A percentile compares a stretch with the other conserved stretches of the same genome.
phyloP scores from a whole-genome alignment of 1,140 invertebrate genomes.

The Hyphantria cunea region DNA sequence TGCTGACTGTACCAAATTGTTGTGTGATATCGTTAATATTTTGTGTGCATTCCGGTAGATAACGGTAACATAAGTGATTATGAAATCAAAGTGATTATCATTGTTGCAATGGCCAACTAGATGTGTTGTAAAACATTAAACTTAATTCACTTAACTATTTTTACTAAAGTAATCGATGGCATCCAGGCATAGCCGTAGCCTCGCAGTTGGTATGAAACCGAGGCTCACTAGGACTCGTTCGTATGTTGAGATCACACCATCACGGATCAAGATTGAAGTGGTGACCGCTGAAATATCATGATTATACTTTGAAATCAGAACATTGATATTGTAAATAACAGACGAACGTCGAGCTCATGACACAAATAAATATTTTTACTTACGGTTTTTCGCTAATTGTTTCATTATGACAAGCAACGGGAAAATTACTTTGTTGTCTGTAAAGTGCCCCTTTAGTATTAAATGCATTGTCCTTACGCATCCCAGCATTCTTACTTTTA shows the following conservation, averaged over 20 bases:
- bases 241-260: constrained; percentile 84
- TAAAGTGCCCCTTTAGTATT: constrained; percentile 84
- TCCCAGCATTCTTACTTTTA: constrained; percentile 83
- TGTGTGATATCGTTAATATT: background rate
- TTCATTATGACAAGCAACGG: constrained; percentile 85
- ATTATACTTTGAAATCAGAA: background rate
- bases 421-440: constrained; percentile 83
- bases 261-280: constrained; percentile 83
- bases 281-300: constrained; percentile 79
- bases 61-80: background rate
- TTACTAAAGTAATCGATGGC: constrained; percentile 85
- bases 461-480: constrained; percentile 84
- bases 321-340: no score
- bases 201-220: constrained; percentile 84
- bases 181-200: constrained; percentile 84
- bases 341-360: no score
- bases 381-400: constrained; percentile 84
- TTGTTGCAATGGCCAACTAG: background rate
- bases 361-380: constrained; percentile 46
- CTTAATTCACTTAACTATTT: constrained; percentile 77
- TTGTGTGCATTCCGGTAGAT: constrained; percentile 8
- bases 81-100: background rate
- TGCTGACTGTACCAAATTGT: constrained; percentile 19
- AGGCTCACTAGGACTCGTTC: constrained; percentile 84
- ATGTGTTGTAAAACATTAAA: background rate